Evolutionary conservation across 2,113 vertebrate species (phyloP).

Genomic region (Esox niger): DNA sequence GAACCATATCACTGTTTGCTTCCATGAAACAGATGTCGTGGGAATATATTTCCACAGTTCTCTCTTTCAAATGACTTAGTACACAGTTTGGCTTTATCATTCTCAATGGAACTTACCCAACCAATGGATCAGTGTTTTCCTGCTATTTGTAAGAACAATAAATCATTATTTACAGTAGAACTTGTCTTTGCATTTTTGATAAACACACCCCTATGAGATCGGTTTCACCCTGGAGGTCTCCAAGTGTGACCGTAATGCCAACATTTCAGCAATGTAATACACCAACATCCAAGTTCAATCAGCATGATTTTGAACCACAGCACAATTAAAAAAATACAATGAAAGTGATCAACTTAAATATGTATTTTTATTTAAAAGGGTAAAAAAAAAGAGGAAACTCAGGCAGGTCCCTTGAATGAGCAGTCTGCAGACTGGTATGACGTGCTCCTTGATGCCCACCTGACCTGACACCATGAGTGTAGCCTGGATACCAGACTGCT

Average conservation of each 20-base stretch:
- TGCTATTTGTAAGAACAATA: slow-evolving; percentile 5
- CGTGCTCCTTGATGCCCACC: slow-evolving; percentile 9
- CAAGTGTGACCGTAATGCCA: not conserved
- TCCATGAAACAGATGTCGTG: not conserved
- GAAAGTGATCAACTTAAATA: slow-evolving; percentile 25
- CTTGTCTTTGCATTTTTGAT: not conserved
- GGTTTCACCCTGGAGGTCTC: not conserved
- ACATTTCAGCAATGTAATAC: not conserved
- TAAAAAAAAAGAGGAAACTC: slow-evolving; percentile 24
- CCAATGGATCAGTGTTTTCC: not conserved
- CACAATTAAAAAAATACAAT: slow-evolving; percentile 15
- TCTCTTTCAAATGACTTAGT: not conserved
- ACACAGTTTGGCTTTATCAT: not conserved
- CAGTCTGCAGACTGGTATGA: slow-evolving; percentile 27
- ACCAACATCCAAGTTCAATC: not conserved
- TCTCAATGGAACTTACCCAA: not conserved
- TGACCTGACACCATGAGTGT: not conserved
- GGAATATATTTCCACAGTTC: not conserved
- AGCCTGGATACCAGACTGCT: too few relatives aligned
- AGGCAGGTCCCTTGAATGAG: slow-evolving; percentile 31
- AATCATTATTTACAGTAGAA: slow-evolving; percentile 1
- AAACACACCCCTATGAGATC: not conserved
- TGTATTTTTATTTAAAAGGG: slow-evolving; percentile 47
- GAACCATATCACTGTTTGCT: not conserved
- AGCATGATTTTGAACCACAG: not conserved